A percentile compares a stretch with the other conserved stretches of the same genome.
phyloP scores from a whole-genome alignment of 2,797 vertebrate species.

The Arrhamphus sclerolepis region DNA sequence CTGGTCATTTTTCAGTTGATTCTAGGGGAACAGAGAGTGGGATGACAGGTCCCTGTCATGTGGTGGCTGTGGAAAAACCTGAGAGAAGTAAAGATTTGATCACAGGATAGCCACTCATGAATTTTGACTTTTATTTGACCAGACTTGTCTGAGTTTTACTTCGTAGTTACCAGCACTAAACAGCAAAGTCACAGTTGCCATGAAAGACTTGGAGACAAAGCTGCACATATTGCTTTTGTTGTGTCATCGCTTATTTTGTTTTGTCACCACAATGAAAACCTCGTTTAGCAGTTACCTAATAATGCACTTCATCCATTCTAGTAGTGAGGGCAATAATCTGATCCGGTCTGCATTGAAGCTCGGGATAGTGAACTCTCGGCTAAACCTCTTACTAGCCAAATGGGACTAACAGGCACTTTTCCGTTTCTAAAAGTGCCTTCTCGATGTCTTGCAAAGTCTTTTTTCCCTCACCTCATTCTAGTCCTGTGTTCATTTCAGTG shows the following conservation, averaged over 20 bases:
- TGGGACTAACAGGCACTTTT: constrained; percentile 38
- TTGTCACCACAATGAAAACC: constrained; percentile 5
- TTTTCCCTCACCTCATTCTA: constrained; percentile 11
- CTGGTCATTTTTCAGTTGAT: background rate
- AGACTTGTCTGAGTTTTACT: constrained; percentile 9
- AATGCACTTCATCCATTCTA: constrained; percentile 15
- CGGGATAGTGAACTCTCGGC: constrained; percentile 34
- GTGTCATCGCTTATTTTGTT: background rate
- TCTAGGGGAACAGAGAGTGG: background rate
- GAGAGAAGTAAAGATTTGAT: constrained; percentile 31
- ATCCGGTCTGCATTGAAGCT: constrained; percentile 43
- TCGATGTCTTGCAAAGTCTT: background rate
- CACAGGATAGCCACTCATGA: constrained; percentile 25
- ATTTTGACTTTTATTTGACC: too few species aligned
- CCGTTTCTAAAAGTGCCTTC: constrained; percentile 31
- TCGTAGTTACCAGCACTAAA: background rate
- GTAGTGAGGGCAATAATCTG: constrained; percentile 53
- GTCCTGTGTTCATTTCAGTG: constrained; percentile 6
- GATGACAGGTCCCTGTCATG: constrained; percentile 17
- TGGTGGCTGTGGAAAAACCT: constrained; percentile 14
- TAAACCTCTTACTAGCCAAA: constrained; percentile 61
- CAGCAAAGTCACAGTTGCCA: background rate
- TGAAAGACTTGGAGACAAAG: background rate
- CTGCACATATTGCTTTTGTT: background rate
- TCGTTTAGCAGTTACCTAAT: constrained; percentile 8